phyloP scores from a whole-genome alignment of 2,888 invertebrate species.

The Diabrotica balteata region DNA sequence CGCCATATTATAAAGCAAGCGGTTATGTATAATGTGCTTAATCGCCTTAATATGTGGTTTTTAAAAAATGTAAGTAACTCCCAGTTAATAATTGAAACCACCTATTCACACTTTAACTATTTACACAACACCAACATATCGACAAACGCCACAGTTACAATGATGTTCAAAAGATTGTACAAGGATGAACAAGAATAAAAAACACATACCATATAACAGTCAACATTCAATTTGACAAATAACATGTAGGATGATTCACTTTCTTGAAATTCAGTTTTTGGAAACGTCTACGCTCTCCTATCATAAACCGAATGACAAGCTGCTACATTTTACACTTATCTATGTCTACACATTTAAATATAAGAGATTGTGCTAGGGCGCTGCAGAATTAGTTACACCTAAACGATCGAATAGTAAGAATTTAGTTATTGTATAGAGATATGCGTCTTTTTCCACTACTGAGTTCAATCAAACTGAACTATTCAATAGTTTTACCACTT shows the following conservation, averaged over 20 bases:
- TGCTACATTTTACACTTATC: constrained; percentile 55
- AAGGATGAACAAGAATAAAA: constrained; percentile 43
- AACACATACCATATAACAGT: constrained; percentile 55
- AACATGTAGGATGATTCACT: constrained; percentile 51
- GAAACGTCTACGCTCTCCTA: constrained; percentile 31
- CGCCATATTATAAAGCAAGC: too few species aligned
- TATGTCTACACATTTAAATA: constrained; percentile 57
- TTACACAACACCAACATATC: neutral
- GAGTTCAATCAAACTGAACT: too few species aligned
- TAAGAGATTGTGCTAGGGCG: constrained; percentile 48
- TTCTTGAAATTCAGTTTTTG: constrained; percentile 33
- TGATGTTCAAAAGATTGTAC: constrained; percentile 25
- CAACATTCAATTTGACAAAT: constrained; percentile 56
- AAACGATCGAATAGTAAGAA: too few species aligned
- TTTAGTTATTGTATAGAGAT: too few species aligned
- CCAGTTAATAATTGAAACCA: too few species aligned
- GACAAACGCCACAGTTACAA: neutral
- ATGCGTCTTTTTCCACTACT: too few species aligned
- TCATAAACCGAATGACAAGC: constrained; percentile 49
- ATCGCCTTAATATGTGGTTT: too few species aligned
- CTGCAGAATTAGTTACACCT: constrained; percentile 46
- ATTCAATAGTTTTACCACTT: too few species aligned
- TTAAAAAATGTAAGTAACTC: too few species aligned
- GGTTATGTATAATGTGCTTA: too few species aligned
- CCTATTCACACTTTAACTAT: neutral